Evolutionary conservation across 2,113 vertebrate species (phyloP), one percentile per base, ranked within the genome.

Genomic region (Menura novaehollandiae): DNA sequence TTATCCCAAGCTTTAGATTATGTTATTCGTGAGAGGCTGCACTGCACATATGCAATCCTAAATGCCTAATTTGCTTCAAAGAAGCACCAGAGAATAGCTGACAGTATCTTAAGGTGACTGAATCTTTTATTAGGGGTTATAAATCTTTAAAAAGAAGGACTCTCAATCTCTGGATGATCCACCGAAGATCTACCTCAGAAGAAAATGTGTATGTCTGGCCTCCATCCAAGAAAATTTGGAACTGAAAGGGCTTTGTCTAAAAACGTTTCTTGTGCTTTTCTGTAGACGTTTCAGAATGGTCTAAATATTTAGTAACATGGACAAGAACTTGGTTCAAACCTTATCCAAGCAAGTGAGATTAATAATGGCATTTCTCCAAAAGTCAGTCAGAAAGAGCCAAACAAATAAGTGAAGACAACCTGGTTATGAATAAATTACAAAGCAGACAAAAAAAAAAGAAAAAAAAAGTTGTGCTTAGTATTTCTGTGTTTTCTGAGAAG

Each of bases 401-500:
- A 78, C 16, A 88, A 75, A 46, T 33, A 69, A 77, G 33, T 46
- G 35, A 86, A 84, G 43, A 43, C 33, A 71, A 74, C 47, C 23
- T 86, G 39, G 15, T 58, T 84, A 91, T 80, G 59, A 93, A 94
- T 89, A 84, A 92, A 92, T 93, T 59, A 84, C 1, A 13, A 88
- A 74, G 30, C 26, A 44, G 53, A 12, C 53, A 67, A 49, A 66
- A 66, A 71, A 12, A 27, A 18, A 39, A 13, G 39, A 13, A 41
- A 41, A 13, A 41, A 46, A 53, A 43, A 8, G 1, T 13, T 79
- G 3, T 77, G 14, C 51, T 59, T 68, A 30, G 4, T 66, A 46
- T 53, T 80, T 7, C 33, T 76, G 32, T 88, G 39, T 86, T 86
- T 97, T 90, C 85, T 93, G 83, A 91, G 71, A 96, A 88, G 46